Evolutionary conservation across 1,140 invertebrate genomes (phyloP), one percentile per base, ranked within the genome.

Genomic region (Thaumatotibia leucotreta): DNA sequence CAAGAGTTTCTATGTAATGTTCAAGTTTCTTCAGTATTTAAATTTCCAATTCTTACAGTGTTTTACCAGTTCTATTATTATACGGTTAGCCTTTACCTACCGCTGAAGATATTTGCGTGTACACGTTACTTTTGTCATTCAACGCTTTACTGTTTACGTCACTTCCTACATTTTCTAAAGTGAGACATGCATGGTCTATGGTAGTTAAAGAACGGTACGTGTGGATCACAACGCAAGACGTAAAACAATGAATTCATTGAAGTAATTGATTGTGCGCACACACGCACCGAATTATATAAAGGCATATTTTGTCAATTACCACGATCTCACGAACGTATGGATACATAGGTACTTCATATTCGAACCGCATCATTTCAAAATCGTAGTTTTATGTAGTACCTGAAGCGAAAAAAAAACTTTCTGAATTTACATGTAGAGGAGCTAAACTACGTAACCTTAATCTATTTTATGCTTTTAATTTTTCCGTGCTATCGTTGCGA

Each of bases 171-270:
- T 45, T 45, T 45, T 20, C 17, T 45, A 45, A 20, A 45, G 39
- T 9, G 17, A 17, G 39, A 45, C 39, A 45, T 45, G 39, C 39
- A 45, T 20, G 39, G 39, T 20, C 9, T 4, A 17, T 45, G 39
- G 39, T 20, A 45, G 8, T 45, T 45, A 33, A 33, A 20, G 14
- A 20, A n/a, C 14, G 14, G 39, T 9, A 45, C 20, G 39, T 45
- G 14, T 45, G n/a, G n/a, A n/a, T n/a, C n/a, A n/a, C n/a, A n/a
- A n/a, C 14, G 9, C 5, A 20, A 23, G 61, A 22, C 11, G 17
- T 62, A 22, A 33, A 63, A 65, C 45, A 45, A n/a, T 23, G 50
- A 62, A 62, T 61, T 23, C 14, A 24, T 23, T 45, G 20, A 45
- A 20, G 39, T 45, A 45, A 45, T 45, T 45, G 39, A 20, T 45